phyloP scores from a whole-genome alignment of 1,140 invertebrate species.

The Euura lappo region DNA sequence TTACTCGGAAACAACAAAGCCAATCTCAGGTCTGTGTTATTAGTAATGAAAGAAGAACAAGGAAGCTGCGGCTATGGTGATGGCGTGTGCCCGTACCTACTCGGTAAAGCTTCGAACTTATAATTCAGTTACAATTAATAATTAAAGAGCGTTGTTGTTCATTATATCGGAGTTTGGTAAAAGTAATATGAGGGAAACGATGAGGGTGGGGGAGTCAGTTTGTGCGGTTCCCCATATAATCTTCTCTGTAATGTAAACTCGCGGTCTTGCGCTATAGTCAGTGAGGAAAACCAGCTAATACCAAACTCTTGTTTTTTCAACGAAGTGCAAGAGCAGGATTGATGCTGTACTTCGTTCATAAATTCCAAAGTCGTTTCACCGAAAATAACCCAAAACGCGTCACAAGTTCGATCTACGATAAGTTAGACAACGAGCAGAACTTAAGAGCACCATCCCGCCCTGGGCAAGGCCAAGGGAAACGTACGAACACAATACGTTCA shows the following conservation, averaged over 20 bases:
- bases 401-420: too few relatives aligned
- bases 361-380: too few relatives aligned
- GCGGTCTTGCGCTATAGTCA: conserved; percentile 25
- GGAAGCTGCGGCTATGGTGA: conserved; percentile 25
- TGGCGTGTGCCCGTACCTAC: conserved; percentile 39
- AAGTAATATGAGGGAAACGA: conserved; percentile 29
- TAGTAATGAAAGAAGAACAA: background rate
- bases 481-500: too few relatives aligned
- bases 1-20: background rate
- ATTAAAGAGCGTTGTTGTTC: conserved; percentile 52
- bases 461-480: too few relatives aligned
- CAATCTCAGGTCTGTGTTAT: background rate
- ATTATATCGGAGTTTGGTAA: conserved; percentile 53
- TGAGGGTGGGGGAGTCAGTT: conserved; percentile 40
- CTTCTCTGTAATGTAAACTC: conserved; percentile 47
- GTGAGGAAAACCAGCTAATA: too few relatives aligned
- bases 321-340: too few relatives aligned
- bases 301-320: too few relatives aligned
- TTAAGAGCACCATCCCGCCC: too few relatives aligned
- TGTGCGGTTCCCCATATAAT: conserved; percentile 50
- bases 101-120: conserved; percentile 27
- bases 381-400: too few relatives aligned
- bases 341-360: too few relatives aligned
- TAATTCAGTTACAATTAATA: conserved; percentile 40
- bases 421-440: too few relatives aligned